Evolutionary conservation across 2,888 invertebrate genomes (phyloP).

Genomic region (Lasioglossum lativentre): DNA sequence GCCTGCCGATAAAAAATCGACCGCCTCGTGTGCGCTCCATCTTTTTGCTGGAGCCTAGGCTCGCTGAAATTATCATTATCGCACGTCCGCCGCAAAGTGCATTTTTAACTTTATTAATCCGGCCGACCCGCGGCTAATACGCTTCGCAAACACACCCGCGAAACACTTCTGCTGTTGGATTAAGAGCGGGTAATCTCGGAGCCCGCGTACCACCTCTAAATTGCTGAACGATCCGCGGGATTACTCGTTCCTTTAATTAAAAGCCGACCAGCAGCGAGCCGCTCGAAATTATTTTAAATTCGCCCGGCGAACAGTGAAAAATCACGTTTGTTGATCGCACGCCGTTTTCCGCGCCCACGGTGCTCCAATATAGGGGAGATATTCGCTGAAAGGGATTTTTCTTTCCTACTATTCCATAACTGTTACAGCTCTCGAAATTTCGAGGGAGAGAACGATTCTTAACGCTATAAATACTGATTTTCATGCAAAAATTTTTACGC

Average conservation of each 20-base stretch:
- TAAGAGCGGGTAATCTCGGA: constrained; percentile 48
- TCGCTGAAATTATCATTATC: constrained; percentile 46
- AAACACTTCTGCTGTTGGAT: constrained; percentile 47
- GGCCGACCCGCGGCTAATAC: constrained; percentile 46
- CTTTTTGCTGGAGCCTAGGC: background rate
- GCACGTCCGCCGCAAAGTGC: constrained; percentile 43
- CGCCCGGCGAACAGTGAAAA: background rate
- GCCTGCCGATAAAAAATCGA: constrained; percentile 16
- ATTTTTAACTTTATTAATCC: constrained; percentile 57
- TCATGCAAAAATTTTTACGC: too few species aligned
- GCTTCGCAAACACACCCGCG: constrained; percentile 50
- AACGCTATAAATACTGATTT: too few species aligned
- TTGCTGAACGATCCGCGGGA: constrained; percentile 39
- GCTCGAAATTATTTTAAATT: constrained; percentile 30
- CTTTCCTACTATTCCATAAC: background rate
- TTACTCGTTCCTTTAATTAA: constrained; percentile 38
- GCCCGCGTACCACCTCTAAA: constrained; percentile 29
- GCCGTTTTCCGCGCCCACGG: background rate
- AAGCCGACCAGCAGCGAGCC: background rate
- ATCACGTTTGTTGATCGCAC: background rate
- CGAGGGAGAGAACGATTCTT: background rate
- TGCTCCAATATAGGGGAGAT: background rate
- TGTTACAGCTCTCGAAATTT: background rate
- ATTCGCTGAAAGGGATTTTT: background rate
- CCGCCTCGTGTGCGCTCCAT: background rate